phyloP scores from a whole-genome alignment of 2,888 invertebrate species.

The Pammene fasciana region DNA sequence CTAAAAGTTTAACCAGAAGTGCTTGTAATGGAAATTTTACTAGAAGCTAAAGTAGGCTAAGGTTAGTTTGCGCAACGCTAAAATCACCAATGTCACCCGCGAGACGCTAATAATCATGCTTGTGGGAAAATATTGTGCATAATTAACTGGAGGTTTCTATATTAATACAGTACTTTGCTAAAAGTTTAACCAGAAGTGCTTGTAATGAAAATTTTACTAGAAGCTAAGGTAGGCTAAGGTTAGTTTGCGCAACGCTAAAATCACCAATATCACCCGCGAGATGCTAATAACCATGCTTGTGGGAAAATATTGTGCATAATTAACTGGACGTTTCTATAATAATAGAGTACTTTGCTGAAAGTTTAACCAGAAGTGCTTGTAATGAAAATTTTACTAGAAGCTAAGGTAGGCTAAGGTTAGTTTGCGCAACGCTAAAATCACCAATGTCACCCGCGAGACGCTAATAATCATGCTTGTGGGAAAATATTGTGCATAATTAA shows the following conservation, averaged over 20 bases:
- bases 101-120: constrained; percentile 20
- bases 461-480: constrained; percentile 29
- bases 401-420: too few relatives aligned
- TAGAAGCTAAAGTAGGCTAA: too few relatives aligned
- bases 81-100: constrained; percentile 63
- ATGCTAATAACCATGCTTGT: constrained; percentile 24
- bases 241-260: too few relatives aligned
- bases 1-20: too few relatives aligned
- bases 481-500: constrained; percentile 26
- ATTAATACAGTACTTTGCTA: neutral
- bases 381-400: too few relatives aligned
- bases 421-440: too few relatives aligned
- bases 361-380: too few relatives aligned
- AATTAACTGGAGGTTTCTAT: neutral
- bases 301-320: constrained; percentile 27
- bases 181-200: too few relatives aligned
- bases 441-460: constrained; percentile 63
- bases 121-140: constrained; percentile 29
- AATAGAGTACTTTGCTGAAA: neutral
- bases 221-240: too few relatives aligned
- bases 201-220: too few relatives aligned
- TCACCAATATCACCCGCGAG: constrained; percentile 63
- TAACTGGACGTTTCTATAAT: neutral
- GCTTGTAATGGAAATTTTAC: too few relatives aligned
- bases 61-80: too few relatives aligned